Evolutionary conservation across 2,888 invertebrate genomes (phyloP).

Genomic region (Seladonia tumulorum): DNA sequence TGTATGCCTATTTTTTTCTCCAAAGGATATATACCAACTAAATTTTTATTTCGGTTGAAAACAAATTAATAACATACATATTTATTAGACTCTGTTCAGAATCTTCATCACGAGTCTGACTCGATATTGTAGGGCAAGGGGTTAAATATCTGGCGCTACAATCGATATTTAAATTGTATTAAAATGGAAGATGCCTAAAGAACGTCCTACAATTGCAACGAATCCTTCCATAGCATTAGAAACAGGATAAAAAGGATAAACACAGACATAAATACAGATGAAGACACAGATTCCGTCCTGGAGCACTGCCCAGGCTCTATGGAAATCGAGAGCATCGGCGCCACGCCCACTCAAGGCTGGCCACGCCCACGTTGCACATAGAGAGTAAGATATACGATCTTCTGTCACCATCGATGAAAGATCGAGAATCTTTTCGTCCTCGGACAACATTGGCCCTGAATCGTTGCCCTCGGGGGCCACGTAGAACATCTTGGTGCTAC

Average conservation of each 20-base stretch:
- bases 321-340: slow-evolving; percentile 2
- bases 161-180: not conserved
- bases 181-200: not conserved
- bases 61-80: no score
- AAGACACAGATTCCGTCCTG: not conserved
- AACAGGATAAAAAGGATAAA: not conserved
- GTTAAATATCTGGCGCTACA: no score
- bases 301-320: not conserved
- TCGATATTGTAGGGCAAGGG: no score
- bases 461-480: not conserved
- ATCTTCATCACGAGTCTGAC: no score
- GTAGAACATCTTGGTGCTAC: not conserved
- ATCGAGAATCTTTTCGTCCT: not conserved
- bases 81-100: no score
- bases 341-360: not conserved
- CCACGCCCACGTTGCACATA: not conserved
- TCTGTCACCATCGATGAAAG: slow-evolving; percentile 6
- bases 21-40: no score
- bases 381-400: slow-evolving; percentile 1
- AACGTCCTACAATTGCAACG: not conserved
- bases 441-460: not conserved
- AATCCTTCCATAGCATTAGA: not conserved
- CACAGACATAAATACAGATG: no score
- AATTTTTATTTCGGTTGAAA: no score
- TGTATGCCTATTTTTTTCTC: no score